A percentile compares a stretch with the other conserved stretches of the same genome.
Evolutionary conservation across 2,888 invertebrate species (phyloP).

Genomic region (Oscheius sp.): DNA sequence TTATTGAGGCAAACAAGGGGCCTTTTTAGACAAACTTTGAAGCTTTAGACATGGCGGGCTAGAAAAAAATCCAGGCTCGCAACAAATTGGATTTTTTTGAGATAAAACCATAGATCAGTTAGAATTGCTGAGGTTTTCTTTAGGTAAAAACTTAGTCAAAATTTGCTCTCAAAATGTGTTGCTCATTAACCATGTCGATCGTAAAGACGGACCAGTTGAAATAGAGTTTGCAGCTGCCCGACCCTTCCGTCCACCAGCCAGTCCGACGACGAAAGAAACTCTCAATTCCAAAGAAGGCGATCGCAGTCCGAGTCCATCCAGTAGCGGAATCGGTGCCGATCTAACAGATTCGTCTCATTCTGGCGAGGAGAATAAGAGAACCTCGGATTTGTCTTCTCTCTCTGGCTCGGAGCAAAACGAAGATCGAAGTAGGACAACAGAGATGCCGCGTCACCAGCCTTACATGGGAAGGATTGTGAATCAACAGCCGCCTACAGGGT

Average conservation of each 20-base stretch:
- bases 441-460: constrained; percentile 23
- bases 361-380: constrained; percentile 28
- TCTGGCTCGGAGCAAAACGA: constrained; percentile 30
- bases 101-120: too few species aligned
- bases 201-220: too few species aligned
- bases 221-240: constrained; percentile 24
- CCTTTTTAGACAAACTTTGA: too few species aligned
- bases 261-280: not conserved
- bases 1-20: too few species aligned
- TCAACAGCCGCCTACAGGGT: too few species aligned
- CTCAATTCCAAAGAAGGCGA: not conserved
- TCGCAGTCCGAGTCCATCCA: constrained; percentile 23
- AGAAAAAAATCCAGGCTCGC: too few species aligned
- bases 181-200: too few species aligned
- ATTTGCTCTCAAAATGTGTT: too few species aligned
- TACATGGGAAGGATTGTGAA: constrained; percentile 12
- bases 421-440: not conserved
- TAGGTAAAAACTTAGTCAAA: too few species aligned
- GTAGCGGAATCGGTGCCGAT: constrained; percentile 34
- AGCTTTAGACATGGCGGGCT: too few species aligned
- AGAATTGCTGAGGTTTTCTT: too few species aligned
- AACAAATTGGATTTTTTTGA: too few species aligned
- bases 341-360: constrained; percentile 20
- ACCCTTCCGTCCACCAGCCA: constrained; percentile 4
- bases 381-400: constrained; percentile 28